Base-by-base conservation (phyloP, 2,888 invertebrate species). In the Dynastes hyllus region DNA sequence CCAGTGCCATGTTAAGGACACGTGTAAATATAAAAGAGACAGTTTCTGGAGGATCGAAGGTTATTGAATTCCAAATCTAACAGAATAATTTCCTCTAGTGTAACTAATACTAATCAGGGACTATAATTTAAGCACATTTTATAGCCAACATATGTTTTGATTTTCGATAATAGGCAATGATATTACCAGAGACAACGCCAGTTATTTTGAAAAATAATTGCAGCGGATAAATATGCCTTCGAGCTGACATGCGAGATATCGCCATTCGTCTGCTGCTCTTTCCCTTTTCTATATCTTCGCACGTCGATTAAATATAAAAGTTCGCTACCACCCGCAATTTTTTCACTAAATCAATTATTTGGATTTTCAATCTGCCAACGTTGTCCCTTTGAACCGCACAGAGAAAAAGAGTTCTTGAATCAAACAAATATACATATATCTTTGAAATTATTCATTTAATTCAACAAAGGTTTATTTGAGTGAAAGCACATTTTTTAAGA, bases 141-240 rank as follows among this genome's bases (percentile, higher is more conserved):
- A 61, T 32, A 29, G 29, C 45, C 63, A 63, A 55, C 61, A 75
- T 50, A 75, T 61, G 61, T 61, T 61, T 61, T 22, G 29, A 69
- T 61, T 61, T 27, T 75, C 2, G 3, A 75, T 45, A 61, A 27
- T 55, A 37, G 53, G 13, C 13, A 6, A 50, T 61, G 40, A 16
- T 61, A 61, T 75, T 75, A 63, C 40, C 32, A 37, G 22, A 75
- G 55, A 75, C 27, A 58, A 58, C 22, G 45, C 45, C 29, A 75
- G 40, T 63, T 55, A 63, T 75, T 75, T 45, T 45, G 11, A 75
- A 53, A 71, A 40, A 61, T 75, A 75, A 75, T 75, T 75, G 61
- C 61, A 75, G 22, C 51, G 73, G 73, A 75, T 75, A 75, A 75
- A 75, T 61, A 61, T 61, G 61, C 73, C 73, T 61, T 13, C 22